These are phyloP conservation scores for Nyctibius grandis DNA, from an alignment of 2,797 vertebrate genomes.

Conservation along the genomic window DNA sequence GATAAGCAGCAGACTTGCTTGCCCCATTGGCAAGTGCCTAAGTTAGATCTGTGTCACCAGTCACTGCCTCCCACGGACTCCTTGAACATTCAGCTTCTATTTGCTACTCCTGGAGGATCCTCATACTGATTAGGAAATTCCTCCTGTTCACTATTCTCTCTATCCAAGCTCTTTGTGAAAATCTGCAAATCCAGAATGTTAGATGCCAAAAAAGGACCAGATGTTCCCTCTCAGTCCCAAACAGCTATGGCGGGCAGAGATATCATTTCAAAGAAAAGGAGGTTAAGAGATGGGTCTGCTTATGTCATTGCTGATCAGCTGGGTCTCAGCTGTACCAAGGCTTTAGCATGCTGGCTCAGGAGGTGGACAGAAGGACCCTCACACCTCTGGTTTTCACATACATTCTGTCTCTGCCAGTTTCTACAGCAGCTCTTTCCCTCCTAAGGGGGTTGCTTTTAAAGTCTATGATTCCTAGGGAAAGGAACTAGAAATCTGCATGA, in stretches of 20 bases:
- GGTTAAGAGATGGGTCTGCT: background rate
- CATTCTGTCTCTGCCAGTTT: background rate
- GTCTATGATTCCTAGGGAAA: background rate
- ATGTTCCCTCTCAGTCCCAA: background rate
- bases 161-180: background rate
- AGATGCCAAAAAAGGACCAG: background rate
- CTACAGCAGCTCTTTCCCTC: background rate
- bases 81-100: background rate
- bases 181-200: background rate
- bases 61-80: background rate
- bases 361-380: background rate
- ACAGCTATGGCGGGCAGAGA: background rate
- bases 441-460: background rate
- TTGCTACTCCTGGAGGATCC: background rate
- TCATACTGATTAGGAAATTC: background rate
- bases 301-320: background rate
- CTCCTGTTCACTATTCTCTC: background rate
- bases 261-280: background rate
- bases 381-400: background rate
- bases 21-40: background rate
- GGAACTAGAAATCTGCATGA: background rate
- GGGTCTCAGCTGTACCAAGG: background rate
- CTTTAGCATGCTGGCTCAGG: background rate
- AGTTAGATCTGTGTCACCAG: background rate
- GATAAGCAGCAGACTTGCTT: background rate